Evolutionary conservation across 2,113 vertebrate species (phyloP), one percentile per base, ranked within the genome.

Genomic region (Nymphicus hollandicus): DNA sequence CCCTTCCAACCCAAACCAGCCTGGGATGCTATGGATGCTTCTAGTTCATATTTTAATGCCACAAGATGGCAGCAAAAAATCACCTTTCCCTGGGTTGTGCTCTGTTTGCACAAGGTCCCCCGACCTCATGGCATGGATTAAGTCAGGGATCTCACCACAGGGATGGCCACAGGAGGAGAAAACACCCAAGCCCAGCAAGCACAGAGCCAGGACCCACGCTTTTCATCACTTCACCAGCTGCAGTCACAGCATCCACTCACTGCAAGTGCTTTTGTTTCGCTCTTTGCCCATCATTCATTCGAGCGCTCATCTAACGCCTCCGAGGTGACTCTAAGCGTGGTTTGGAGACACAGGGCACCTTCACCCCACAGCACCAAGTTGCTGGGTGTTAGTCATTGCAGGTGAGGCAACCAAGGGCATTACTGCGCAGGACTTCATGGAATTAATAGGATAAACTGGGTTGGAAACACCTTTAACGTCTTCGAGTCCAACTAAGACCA

Each of bases 11-110:
- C 39, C 6, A 5, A 47, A 83, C 17, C 7, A 20, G 46, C 50
- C 70, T 41, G 41, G 41, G 41, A 41, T 41, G 41, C 44, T 58
- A 7, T 1, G 56, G 17, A 11, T 18, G 33, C 15, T 41, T 37
- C 31, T 4, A 4, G 37, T 10, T 13, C 24, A 6, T 24, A 6
- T 31, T 8, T 44, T 4, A 7, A 1, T 1, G 86, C 95, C 96
- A 95, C 88, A 7, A 84, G 96, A 61, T 94, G 96, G 96, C 96
- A 96, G 95, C 88, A 94, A 8, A 56, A 82, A 95, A 81, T 49
- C 93, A 35, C 24, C 35, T 47, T 74, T 81, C 33, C 35, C 9
- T 1, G 0, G 3, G 2, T 5, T 4, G 28, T 0, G 25, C 1
- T 29, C 13, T 0, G 4, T 11, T 9, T 7, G 35, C 71, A 25